Conservation (phyloP, 2,113 vertebrate genomes). For the Natator depressus region DNA sequence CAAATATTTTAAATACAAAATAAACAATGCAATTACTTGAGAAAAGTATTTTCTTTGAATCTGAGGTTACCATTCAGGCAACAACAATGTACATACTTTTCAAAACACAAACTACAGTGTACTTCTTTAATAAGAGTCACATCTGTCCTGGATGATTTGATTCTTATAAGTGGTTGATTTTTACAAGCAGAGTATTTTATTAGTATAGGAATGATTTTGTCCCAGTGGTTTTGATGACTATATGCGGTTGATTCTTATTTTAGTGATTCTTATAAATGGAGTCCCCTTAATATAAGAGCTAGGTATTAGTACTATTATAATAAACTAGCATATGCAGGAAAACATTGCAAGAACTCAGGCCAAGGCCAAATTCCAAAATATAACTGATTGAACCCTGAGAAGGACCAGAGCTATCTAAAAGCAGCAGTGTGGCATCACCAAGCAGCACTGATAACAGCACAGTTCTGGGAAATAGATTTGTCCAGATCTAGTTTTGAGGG, state of each 20-base stretch:
- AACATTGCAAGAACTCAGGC: background rate
- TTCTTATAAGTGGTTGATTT: no score
- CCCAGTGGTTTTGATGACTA: no score
- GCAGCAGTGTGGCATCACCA: conserved; percentile 42
- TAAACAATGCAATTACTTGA: background rate
- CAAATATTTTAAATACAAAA: background rate
- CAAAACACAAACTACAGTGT: background rate
- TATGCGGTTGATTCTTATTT: no score
- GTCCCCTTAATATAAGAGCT: background rate
- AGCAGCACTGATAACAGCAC: background rate
- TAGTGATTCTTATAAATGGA: no score
- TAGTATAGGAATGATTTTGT: no score
- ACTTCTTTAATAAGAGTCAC: no score
- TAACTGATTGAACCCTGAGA: accelerated
- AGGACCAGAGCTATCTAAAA: background rate
- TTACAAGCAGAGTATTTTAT: no score
- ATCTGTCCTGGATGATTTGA: no score
- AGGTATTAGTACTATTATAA: background rate
- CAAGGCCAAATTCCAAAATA: accelerated
- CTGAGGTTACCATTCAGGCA: background rate
- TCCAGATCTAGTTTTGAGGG: background rate
- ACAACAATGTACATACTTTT: background rate
- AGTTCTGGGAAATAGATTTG: accelerated
- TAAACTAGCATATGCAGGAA: background rate
- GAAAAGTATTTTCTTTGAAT: background rate